Conservation (phyloP, 2,888 invertebrate species). For the Orthosia gracilis region DNA sequence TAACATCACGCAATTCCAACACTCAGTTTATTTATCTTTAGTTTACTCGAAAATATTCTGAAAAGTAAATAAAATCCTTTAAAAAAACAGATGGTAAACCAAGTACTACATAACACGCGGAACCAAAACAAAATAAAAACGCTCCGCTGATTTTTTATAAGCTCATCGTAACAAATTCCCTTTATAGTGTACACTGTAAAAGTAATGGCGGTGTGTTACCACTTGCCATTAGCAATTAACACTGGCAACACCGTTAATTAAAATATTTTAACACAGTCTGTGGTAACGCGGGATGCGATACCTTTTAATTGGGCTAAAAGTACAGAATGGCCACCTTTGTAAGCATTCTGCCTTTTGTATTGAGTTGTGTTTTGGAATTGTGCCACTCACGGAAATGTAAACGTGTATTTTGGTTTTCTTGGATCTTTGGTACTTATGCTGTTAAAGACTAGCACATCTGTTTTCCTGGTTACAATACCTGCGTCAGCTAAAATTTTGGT, state of each 20-base stretch:
- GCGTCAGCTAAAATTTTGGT: too few species aligned
- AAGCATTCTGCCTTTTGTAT: conserved; percentile 10
- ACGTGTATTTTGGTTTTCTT: neutral
- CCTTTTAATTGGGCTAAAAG: conserved; percentile 44
- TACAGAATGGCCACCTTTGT: conserved; percentile 20
- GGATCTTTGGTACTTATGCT: too few species aligned
- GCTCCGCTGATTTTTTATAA: conserved; percentile 8
- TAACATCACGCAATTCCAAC: too few species aligned
- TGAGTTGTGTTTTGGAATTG: conserved; percentile 3
- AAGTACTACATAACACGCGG: neutral
- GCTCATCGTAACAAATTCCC: conserved; percentile 6
- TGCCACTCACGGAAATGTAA: neutral
- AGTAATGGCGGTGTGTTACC: conserved; percentile 26
- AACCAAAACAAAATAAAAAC: conserved; percentile 29
- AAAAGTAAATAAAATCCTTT: neutral
- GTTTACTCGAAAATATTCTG: neutral
- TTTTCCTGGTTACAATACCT: too few species aligned
- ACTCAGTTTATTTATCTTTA: too few species aligned
- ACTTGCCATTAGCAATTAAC: conserved; percentile 52
- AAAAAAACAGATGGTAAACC: neutral
- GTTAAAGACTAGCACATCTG: too few species aligned
- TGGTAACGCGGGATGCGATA: conserved; percentile 29
- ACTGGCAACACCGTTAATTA: conserved; percentile 50
- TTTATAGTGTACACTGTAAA: conserved; percentile 19
- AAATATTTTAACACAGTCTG: conserved; percentile 59